Evolutionary conservation across 2,113 vertebrate species (phyloP).

Genomic region (Percina caprodes): DNA sequence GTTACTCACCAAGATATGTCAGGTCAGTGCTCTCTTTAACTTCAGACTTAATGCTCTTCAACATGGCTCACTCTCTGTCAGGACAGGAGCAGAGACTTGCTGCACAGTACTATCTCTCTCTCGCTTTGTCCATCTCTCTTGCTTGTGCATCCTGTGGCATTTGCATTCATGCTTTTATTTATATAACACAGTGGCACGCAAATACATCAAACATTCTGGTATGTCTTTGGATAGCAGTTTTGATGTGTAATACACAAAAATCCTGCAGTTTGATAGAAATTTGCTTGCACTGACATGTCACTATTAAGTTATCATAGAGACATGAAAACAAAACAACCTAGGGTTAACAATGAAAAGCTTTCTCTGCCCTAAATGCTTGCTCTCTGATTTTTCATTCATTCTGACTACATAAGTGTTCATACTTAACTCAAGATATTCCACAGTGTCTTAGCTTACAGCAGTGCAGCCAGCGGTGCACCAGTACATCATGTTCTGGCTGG

Average conservation of each 20-base stretch:
- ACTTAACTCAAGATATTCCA: neutral
- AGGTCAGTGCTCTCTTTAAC: constrained; percentile 65
- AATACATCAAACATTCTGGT: neutral
- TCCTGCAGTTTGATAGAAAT: constrained; percentile 14
- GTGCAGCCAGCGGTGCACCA: neutral
- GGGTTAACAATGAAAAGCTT: neutral
- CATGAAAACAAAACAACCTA: neutral
- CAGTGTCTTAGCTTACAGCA: neutral
- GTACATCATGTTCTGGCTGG: neutral
- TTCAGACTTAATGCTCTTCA: constrained; percentile 59
- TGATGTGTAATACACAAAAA: neutral
- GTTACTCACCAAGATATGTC: constrained; percentile 72
- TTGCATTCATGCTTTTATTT: neutral
- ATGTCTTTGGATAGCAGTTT: neutral
- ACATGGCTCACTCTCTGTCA: constrained; percentile 44
- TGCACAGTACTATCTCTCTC: constrained; percentile 20
- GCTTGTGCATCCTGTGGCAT: neutral
- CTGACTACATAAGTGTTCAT: neutral
- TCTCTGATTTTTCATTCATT: neutral
- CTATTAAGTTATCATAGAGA: neutral
- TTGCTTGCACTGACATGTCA: neutral
- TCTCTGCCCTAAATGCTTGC: neutral
- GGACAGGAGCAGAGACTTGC: constrained; percentile 47
- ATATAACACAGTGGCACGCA: neutral
- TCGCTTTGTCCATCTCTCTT: constrained; percentile 11